A percentile compares a stretch with the other conserved stretches of the same genome.
Evolutionary conservation across 2,113 vertebrate genomes (phyloP).

Genomic region (Cygnus atratus): DNA sequence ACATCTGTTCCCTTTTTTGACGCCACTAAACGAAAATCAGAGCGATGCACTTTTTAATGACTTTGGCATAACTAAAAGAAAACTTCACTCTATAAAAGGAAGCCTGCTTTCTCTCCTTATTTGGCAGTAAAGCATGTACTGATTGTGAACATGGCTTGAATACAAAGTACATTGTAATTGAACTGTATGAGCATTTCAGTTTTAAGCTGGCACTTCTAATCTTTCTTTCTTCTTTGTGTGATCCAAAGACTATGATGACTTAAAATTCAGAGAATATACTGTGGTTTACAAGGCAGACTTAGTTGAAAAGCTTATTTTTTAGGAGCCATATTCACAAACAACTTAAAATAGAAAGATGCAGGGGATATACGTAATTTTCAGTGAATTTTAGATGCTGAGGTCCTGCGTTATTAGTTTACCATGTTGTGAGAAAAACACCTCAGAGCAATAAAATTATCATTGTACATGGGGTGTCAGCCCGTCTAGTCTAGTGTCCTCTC

Average conservation of each 20-base stretch:
- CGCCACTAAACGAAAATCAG: conserved; percentile 26
- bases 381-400: neutral
- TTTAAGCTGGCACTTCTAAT: neutral
- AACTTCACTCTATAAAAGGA: neutral
- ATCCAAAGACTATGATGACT: neutral
- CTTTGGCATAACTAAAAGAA: conserved; percentile 33
- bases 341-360: neutral
- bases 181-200: neutral
- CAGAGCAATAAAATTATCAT: neutral
- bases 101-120: conserved; percentile 19
- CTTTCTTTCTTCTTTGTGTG: neutral
- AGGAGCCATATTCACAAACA: neutral
- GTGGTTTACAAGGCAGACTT: neutral
- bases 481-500: neutral
- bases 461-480: fast-evolving
- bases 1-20: neutral
- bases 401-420: neutral
- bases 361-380: neutral
- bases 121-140: conserved; percentile 48
- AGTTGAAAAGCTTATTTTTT: neutral
- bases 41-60: conserved; percentile 22
- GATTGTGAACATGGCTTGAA: conserved; percentile 29
- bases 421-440: neutral
- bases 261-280: neutral
- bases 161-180: neutral